Evolutionary conservation across 2,113 vertebrate species (phyloP).

Genomic region (Macaca mulatta): DNA sequence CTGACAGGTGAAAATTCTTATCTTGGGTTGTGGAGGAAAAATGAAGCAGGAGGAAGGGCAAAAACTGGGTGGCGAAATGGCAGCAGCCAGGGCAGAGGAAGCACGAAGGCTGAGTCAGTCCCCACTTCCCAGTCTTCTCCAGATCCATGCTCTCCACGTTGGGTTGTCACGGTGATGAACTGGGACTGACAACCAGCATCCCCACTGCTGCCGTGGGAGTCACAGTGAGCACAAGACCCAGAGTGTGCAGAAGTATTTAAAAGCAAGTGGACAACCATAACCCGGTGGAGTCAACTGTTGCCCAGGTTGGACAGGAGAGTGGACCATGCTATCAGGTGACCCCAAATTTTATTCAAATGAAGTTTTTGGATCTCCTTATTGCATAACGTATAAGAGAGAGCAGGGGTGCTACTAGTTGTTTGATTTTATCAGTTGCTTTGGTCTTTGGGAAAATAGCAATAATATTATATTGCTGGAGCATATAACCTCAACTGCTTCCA

Average conservation of each 20-base stretch:
- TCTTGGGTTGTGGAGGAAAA: neutral
- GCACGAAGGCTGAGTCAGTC: neutral
- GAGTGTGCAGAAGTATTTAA: neutral
- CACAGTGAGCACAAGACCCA: neutral
- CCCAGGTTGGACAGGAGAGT: neutral
- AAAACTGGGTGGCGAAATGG: neutral
- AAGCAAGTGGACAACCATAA: rapidly evolving
- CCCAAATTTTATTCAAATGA: neutral
- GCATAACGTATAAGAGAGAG: neutral
- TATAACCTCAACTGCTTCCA: neutral
- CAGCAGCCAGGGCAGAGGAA: neutral
- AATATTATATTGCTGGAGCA: neutral
- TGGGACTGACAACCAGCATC: too few relatives aligned
- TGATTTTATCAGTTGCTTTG: neutral
- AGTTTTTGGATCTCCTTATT: neutral
- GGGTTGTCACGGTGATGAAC: neutral
- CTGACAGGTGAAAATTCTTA: neutral
- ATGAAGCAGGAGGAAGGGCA: rapidly evolving
- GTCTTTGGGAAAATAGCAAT: neutral
- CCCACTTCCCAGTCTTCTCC: rapidly evolving
- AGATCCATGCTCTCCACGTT: rapidly evolving
- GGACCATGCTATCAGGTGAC: neutral
- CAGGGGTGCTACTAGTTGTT: neutral
- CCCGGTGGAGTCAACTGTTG: neutral
- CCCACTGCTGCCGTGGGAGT: neutral